These are phyloP conservation scores for Labeo catla DNA, from an alignment of 2,113 vertebrate genomes.

Conservation along the genomic window DNA sequence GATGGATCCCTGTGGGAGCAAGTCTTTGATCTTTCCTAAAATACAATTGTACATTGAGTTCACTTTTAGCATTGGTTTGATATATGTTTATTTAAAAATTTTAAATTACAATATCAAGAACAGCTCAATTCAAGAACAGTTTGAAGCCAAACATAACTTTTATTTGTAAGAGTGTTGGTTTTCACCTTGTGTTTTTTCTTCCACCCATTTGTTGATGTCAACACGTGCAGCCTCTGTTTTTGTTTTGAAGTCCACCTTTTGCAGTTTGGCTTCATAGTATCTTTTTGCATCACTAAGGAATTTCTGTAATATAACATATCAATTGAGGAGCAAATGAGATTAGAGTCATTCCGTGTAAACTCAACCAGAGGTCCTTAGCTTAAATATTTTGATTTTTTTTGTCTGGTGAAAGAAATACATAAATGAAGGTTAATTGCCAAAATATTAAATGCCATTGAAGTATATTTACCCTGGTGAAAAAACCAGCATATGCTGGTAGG, in stretches of 20 bases:
- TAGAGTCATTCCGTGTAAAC: no score
- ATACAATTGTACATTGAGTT: background rate
- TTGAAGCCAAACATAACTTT: no score
- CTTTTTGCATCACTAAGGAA: constrained; percentile 57
- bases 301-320: background rate
- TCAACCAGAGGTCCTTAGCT: no score
- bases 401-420: no score
- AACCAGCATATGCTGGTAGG: no score
- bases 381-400: no score
- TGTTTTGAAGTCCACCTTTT: constrained; percentile 69
- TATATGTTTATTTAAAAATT: background rate
- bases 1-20: constrained; percentile 75
- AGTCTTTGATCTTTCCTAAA: constrained; percentile 86
- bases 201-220: constrained; percentile 79
- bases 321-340: background rate
- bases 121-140: background rate
- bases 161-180: background rate
- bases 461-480: no score
- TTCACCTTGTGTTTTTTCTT: constrained; percentile 73
- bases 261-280: constrained; percentile 72
- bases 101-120: background rate
- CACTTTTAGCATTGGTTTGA: no score
- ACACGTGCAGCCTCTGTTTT: constrained; percentile 65
- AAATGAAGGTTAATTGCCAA: no score
- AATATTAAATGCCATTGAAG: no score